Evolutionary conservation across 92 coral and sea anemone species (phyloP).

Genomic region (Porites divaricata): DNA sequence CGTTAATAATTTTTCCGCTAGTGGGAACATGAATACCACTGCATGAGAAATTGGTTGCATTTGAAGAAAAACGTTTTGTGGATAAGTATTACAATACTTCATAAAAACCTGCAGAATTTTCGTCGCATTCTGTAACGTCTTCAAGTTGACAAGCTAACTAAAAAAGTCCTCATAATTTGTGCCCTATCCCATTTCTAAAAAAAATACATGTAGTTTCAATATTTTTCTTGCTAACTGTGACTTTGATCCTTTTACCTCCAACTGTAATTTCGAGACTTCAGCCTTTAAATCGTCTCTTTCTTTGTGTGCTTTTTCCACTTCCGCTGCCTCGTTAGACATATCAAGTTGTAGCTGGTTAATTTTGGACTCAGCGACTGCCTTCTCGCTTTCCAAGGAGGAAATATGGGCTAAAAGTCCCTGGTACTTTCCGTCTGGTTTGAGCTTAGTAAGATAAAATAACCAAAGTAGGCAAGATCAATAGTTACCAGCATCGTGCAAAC

Average conservation of each 20-base stretch:
- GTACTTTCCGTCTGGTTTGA: not conserved
- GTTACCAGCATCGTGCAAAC: too few species aligned
- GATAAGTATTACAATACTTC: too few species aligned
- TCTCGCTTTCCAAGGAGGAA: not conserved
- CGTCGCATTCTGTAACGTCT: too few species aligned
- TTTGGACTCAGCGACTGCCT: not conserved
- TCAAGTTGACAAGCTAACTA: too few species aligned
- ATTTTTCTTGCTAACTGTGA: not conserved
- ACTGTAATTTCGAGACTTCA: not conserved
- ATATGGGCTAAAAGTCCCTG: not conserved
- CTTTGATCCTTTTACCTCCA: not conserved
- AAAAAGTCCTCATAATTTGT: too few species aligned
- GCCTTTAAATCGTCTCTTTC: not conserved
- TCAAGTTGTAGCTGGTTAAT: not conserved
- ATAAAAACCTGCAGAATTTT: too few species aligned
- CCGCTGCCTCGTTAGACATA: not conserved
- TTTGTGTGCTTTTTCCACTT: not conserved
- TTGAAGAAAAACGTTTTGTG: too few species aligned
- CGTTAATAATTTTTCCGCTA: too few species aligned
- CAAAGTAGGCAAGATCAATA: too few species aligned
- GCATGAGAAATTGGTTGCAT: too few species aligned
- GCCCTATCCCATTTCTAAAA: too few species aligned
- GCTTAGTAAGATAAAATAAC: not conserved
- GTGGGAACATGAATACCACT: too few species aligned
- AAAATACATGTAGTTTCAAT: not conserved